Conservation (phyloP, 2,797 vertebrate species). For the Melopsittacus undulatus region DNA sequence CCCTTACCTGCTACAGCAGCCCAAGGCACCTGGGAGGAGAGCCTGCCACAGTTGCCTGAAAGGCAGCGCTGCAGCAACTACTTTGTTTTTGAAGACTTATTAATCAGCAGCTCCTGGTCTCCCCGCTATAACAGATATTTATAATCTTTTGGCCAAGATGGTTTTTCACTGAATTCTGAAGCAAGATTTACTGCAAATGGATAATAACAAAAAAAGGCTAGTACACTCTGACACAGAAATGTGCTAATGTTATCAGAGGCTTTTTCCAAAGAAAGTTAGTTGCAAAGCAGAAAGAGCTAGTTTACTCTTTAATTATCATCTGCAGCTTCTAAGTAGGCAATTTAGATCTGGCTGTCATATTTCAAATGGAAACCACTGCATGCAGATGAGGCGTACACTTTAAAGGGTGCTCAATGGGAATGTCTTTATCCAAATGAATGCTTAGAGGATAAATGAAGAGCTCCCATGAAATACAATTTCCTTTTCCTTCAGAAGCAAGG, state of each 20-base stretch:
- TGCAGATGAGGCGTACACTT: neutral
- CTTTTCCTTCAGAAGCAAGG: neutral
- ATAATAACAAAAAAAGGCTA: neutral
- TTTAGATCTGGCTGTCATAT: conserved; percentile 35
- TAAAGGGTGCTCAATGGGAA: conserved; percentile 14
- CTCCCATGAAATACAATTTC: conserved; percentile 31
- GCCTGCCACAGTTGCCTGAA: neutral
- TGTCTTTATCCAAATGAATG: conserved; percentile 18
- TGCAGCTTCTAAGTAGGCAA: conserved; percentile 42
- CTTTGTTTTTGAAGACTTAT: neutral
- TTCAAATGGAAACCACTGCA: neutral
- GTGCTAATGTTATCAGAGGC: neutral
- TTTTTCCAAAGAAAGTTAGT: neutral
- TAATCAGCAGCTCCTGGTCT: neutral
- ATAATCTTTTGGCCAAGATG: neutral
- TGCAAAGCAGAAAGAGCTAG: neutral
- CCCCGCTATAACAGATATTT: neutral
- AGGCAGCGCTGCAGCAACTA: neutral
- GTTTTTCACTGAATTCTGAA: conserved; percentile 11
- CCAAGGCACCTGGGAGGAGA: neutral
- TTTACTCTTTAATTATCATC: conserved; percentile 22
- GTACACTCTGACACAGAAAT: neutral
- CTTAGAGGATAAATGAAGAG: conserved; percentile 14
- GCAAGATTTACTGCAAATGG: neutral
- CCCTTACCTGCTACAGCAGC: neutral